Conservation (phyloP, 1,140 invertebrate genomes). For the Akabosia matsudoensis region DNA sequence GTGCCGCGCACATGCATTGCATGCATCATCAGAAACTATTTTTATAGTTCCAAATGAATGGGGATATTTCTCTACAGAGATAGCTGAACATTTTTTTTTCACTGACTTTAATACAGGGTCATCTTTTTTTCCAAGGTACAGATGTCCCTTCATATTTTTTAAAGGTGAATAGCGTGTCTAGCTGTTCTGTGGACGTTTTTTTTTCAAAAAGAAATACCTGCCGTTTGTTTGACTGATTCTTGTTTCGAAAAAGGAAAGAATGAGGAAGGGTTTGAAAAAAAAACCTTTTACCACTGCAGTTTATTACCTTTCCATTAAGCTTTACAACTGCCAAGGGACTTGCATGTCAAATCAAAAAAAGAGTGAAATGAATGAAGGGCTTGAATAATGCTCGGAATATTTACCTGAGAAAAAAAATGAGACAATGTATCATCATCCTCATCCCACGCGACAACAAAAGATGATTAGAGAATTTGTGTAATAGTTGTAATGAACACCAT, state of each 20-base stretch:
- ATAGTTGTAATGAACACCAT: not conserved
- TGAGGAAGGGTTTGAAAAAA: not conserved
- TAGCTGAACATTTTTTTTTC: not conserved
- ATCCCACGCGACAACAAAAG: not conserved
- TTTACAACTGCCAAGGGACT: too few relatives aligned
- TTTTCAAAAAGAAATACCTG: not conserved
- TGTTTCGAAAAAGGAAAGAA: not conserved
- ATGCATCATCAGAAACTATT: slow-evolving; percentile 5
- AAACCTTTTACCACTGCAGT: not conserved
- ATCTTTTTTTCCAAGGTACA: not conserved
- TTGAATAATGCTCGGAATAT: too few relatives aligned
- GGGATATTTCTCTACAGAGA: not conserved
- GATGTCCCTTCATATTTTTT: not conserved
- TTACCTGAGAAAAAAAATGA: too few relatives aligned
- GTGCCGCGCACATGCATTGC: slow-evolving; percentile 7
- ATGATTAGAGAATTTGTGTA: not conserved
- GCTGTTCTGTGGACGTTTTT: too few relatives aligned
- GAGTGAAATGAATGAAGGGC: not conserved
- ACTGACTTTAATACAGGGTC: not conserved
- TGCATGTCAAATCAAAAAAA: not conserved
- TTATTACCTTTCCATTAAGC: not conserved
- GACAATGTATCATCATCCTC: not conserved
- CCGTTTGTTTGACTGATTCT: not conserved
- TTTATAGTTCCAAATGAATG: slow-evolving; percentile 14
- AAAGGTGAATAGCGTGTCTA: too few relatives aligned